Percentiles rank a stretch among this genome's conserved stretches.
phyloP scores from a whole-genome alignment of 2,113 vertebrate genomes.

The Microtus richardsoni region DNA sequence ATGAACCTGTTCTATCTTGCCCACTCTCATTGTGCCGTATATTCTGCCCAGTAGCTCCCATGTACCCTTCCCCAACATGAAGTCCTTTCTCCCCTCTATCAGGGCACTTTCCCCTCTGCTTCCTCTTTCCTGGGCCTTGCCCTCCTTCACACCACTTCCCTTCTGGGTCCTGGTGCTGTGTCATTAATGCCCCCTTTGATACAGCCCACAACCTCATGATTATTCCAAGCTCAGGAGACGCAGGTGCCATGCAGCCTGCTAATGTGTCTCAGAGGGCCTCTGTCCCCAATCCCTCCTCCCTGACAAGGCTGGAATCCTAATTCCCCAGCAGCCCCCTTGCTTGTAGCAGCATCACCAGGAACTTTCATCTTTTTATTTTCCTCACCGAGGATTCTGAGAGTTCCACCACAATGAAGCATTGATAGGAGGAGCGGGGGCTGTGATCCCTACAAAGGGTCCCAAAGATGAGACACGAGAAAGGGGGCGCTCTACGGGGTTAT shows the following conservation, averaged over 20 bases:
- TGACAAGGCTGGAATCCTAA: constrained; percentile 87
- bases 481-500: constrained; percentile 78
- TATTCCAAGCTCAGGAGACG: constrained; percentile 88
- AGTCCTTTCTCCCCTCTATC: neutral
- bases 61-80: neutral
- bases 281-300: constrained; percentile 86
- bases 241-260: constrained; percentile 87
- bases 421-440: constrained; percentile 79
- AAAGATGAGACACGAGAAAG: constrained; percentile 85
- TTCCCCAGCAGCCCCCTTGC: constrained; percentile 82
- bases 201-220: constrained; percentile 88
- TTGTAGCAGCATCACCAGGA: constrained; percentile 78
- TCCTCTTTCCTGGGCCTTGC: constrained; percentile 29
- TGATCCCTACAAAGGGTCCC: constrained; percentile 75
- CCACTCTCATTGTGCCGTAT: accelerated
- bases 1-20: accelerated
- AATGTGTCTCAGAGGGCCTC: constrained; percentile 87
- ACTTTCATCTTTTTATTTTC: constrained; percentile 70
- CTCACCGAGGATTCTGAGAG: constrained; percentile 74
- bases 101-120: constrained; percentile 42
- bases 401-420: constrained; percentile 85
- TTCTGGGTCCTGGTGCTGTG: constrained; percentile 78
- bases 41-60: neutral
- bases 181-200: constrained; percentile 90
- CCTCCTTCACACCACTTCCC: constrained; percentile 35